phyloP scores from a whole-genome alignment of 2,888 invertebrate species.

The Dicyrtoma fusca region DNA sequence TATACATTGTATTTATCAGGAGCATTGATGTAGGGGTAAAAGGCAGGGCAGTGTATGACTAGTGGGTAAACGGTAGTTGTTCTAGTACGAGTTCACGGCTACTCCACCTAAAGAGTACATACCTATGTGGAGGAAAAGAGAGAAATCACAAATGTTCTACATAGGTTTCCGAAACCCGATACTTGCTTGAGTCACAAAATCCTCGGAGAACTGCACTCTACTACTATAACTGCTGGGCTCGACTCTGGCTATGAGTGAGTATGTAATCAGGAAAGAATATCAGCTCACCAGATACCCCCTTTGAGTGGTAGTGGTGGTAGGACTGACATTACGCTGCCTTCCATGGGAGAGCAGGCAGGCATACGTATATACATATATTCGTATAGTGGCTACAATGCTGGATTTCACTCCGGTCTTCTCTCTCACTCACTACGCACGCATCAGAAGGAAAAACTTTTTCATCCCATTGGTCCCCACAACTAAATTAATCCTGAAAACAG shows the following conservation, averaged over 20 bases:
- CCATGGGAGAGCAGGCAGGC: neutral
- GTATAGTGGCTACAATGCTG: neutral
- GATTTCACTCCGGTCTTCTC: neutral
- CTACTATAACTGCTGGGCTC: no score
- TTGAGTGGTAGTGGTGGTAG: neutral
- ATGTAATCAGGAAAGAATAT: no score
- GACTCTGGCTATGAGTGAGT: no score
- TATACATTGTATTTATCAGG: conserved; percentile 21
- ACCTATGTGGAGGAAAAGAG: neutral
- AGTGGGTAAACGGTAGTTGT: no score
- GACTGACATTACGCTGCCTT: neutral
- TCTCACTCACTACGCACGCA: conserved; percentile 1
- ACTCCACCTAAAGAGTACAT: neutral
- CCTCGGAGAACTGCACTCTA: no score
- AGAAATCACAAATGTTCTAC: neutral
- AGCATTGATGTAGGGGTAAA: conserved; percentile 1
- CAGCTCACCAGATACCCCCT: no score
- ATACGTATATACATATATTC: no score
- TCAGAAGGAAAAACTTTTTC: conserved; percentile 42
- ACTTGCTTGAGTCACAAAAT: no score
- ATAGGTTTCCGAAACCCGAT: no score
- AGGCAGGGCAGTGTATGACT: conserved; percentile 10
- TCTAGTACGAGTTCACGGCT: no score
- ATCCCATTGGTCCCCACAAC: conserved; percentile 45
- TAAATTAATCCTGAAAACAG: conserved; percentile 45